phyloP scores from a whole-genome alignment of 2,888 invertebrate species.

The Cantharis nigra region DNA sequence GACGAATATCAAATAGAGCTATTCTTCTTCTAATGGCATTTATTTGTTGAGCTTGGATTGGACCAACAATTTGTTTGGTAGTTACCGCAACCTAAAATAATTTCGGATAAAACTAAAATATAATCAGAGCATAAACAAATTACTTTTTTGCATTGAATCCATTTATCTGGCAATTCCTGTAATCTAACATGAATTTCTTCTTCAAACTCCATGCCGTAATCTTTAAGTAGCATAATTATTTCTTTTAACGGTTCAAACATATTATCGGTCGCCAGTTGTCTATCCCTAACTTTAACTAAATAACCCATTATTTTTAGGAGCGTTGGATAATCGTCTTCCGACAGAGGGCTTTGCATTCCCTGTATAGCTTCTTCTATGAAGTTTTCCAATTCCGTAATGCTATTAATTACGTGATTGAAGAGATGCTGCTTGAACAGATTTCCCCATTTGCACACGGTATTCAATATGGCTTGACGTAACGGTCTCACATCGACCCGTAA shows the following conservation, averaged over 20 bases:
- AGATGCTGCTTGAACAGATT: slow-evolving; percentile 86
- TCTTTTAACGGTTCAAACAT: slow-evolving; percentile 91
- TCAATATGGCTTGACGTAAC: slow-evolving; percentile 81
- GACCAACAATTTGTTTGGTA: slow-evolving; percentile 84
- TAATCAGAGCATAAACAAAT: neutral
- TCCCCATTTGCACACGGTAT: slow-evolving; percentile 86
- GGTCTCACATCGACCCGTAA: slow-evolving; percentile 76
- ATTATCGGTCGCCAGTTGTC: slow-evolving; percentile 76
- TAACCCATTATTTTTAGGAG: slow-evolving; percentile 83
- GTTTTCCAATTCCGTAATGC: slow-evolving; percentile 74
- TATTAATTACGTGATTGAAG: slow-evolving; percentile 77
- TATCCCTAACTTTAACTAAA: slow-evolving; percentile 76
- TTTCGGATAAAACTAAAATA: slow-evolving; percentile 5
- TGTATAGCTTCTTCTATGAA: slow-evolving; percentile 78
- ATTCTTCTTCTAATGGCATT: slow-evolving; percentile 84
- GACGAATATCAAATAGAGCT: slow-evolving; percentile 77
- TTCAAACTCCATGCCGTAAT: slow-evolving; percentile 85
- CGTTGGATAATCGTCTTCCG: slow-evolving; percentile 85
- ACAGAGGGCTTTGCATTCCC: slow-evolving; percentile 72
- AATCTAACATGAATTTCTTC: slow-evolving; percentile 77
- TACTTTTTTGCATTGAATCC: slow-evolving; percentile 82
- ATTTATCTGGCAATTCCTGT: slow-evolving; percentile 83
- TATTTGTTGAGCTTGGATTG: slow-evolving; percentile 87
- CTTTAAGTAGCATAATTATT: slow-evolving; percentile 81
- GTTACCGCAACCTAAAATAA: slow-evolving; percentile 68